Evolutionary conservation across 2,797 vertebrate species (phyloP).

Genomic region (Acanthurus lineatus): DNA sequence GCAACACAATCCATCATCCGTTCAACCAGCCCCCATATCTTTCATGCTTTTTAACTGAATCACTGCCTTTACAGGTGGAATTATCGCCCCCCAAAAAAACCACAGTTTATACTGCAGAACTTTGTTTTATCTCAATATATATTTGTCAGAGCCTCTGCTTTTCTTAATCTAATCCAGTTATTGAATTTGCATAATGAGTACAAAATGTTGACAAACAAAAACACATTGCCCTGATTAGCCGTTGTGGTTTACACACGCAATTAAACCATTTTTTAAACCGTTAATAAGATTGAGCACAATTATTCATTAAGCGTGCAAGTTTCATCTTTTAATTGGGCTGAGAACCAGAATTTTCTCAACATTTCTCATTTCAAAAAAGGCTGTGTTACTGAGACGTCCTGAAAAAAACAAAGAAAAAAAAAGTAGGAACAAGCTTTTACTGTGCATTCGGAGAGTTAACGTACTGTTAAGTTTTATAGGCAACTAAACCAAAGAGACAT

Average conservation of each 20-base stretch:
- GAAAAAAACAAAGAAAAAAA: not conserved
- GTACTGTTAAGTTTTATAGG: conserved; percentile 12
- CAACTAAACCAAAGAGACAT: conserved; percentile 19
- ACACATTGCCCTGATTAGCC: conserved; percentile 40
- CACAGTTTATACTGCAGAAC: not conserved
- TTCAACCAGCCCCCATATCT: conserved; percentile 18
- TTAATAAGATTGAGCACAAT: conserved; percentile 32
- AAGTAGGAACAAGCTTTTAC: not conserved
- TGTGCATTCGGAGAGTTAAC: not conserved
- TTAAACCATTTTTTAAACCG: conserved; percentile 38
- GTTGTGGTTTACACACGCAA: conserved; percentile 27
- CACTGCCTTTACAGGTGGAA: conserved; percentile 1
- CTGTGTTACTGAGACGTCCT: not conserved
- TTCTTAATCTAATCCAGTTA: conserved; percentile 46
- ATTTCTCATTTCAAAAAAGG: conserved; percentile 20
- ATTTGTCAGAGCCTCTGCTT: conserved; percentile 15
- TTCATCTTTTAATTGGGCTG: conserved; percentile 42
- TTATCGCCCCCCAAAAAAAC: not conserved
- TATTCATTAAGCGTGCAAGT: conserved; percentile 4
- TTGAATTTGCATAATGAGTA: conserved; percentile 54
- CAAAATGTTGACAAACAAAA: conserved; percentile 35
- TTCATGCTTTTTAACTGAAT: conserved; percentile 1
- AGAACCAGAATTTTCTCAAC: conserved; percentile 21
- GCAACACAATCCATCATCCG: conserved; percentile 42
- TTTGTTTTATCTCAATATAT: not conserved